A percentile compares a stretch with the other conserved stretches of the same genome.
These are phyloP conservation scores for Drosophila recens DNA, from an alignment of 2,888 invertebrate genomes.

Conservation along the genomic window DNA sequence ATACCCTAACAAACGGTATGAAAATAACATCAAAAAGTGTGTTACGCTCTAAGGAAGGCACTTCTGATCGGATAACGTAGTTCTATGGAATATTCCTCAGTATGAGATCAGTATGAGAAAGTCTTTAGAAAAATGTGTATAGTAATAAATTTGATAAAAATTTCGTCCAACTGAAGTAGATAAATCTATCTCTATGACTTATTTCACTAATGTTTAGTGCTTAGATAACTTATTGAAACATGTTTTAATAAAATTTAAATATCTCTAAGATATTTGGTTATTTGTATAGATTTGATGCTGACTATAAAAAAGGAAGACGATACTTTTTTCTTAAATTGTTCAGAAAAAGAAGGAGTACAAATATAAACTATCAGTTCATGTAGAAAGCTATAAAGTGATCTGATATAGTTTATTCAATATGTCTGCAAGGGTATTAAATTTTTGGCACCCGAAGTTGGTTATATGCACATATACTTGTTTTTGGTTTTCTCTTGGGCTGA, in stretches of 20 bases:
- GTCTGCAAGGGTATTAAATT: constrained; percentile 18
- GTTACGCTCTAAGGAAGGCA: neutral
- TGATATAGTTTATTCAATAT: neutral
- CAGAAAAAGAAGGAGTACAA: too few species aligned
- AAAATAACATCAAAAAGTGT: neutral
- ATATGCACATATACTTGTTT: neutral
- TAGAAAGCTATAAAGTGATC: neutral
- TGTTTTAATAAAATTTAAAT: too few species aligned
- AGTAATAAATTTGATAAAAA: too few species aligned
- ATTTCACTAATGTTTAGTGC: too few species aligned
- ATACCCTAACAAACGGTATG: constrained; percentile 17
- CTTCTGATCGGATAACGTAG: neutral
- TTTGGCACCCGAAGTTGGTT: constrained; percentile 5
- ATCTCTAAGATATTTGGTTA: too few species aligned
- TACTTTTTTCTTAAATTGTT: too few species aligned
- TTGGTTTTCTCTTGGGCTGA: constrained; percentile 31
- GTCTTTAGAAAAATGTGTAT: neutral
- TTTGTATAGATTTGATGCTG: too few species aligned
- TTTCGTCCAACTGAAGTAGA: too few species aligned
- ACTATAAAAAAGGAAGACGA: too few species aligned
- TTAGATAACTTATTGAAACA: too few species aligned
- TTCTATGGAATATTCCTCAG: neutral
- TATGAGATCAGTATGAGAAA: neutral
- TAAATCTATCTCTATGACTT: too few species aligned
- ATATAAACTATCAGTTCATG: too few species aligned